Percentiles rank a stretch among this genome's conserved stretches.
Evolutionary conservation across 2,888 invertebrate species (phyloP).

Genomic region (Tinea pellionella): DNA sequence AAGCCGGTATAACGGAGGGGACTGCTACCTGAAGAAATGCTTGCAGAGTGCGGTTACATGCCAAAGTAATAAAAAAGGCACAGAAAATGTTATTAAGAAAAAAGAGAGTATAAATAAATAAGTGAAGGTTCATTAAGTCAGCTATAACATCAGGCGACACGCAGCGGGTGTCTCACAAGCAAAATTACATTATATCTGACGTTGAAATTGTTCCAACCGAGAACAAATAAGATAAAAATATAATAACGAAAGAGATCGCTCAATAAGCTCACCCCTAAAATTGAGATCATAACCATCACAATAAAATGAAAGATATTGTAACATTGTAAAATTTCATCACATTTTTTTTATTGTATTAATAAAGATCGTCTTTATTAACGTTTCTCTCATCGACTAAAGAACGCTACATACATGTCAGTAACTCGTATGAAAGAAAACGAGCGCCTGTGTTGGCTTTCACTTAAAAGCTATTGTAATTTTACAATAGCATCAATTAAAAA

Average conservation of each 20-base stretch:
- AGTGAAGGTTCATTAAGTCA: constrained; percentile 27
- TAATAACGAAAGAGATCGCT: neutral
- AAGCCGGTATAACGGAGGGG: too few relatives aligned
- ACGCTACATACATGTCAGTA: too few relatives aligned
- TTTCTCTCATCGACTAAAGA: neutral
- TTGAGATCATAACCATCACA: constrained; percentile 1
- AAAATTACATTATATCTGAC: constrained; percentile 40
- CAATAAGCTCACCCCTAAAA: constrained; percentile 12
- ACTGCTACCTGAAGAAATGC: too few relatives aligned
- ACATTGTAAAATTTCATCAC: neutral
- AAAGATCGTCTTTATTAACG: neutral
- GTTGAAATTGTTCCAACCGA: constrained; percentile 38
- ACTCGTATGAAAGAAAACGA: too few relatives aligned
- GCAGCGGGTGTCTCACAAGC: constrained; percentile 29
- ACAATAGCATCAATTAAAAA: too few relatives aligned
- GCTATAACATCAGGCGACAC: constrained; percentile 31
- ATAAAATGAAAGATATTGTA: constrained; percentile 1
- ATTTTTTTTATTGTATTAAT: neutral
- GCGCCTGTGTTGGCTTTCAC: too few relatives aligned
- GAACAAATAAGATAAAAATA: constrained; percentile 29
- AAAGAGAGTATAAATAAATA: neutral
- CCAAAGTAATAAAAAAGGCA: too few relatives aligned
- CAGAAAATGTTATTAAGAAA: neutral
- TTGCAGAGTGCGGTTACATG: too few relatives aligned
- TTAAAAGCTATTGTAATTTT: too few relatives aligned